Evolutionary conservation across 2,113 vertebrate species (phyloP), one percentile per base, ranked within the genome.

Genomic region (Archocentrus centrarchus): DNA sequence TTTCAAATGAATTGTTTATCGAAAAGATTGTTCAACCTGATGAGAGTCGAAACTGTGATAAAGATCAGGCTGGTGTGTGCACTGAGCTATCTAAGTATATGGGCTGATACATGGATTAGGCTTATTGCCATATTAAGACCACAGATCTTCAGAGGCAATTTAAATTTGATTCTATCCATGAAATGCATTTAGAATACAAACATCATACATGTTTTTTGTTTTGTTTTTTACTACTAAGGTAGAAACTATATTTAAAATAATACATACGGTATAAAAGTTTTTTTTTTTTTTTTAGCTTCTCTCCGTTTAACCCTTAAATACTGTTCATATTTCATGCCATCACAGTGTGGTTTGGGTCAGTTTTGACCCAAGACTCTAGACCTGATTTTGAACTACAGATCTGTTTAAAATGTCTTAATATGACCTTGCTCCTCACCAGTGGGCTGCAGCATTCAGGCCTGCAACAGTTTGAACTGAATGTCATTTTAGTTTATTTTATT

Each of bases 1-100:
- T 80, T 86, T 81, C 35, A 86, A 88, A 90, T 88, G 61, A 92
- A 93, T 86, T 89, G 82, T 92, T 87, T 83, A 77, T 91, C 82
- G 82, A 80, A 87, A 82, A 84, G 79, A 59, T 84, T 79, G 66
- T 78, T 88, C 89, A 86, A 88, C 84, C 68, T 47, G 7, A 11
- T 27, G 81, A 89, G 73, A 61, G 53, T 62, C 59, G 80, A 68
- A 87, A 47, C 75, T 60, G 84, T 64, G 41, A 89, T 82, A 22
- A 81, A 86, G 59, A n/a, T 22, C 7, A 2, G 41, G 55, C 68
- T 62, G 50, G 73, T 70, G 75, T 76, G 57, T 78, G 76, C 3
- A 73, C 39, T 83, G 79, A 85, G 80, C 37, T 73, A 22, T 53
- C 27, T 64, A 53, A 15, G 9, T 27, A 6, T 24, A 4, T 24